Evolutionary conservation across 2,113 vertebrate species (phyloP).

Genomic region (Heptranchias perlo): DNA sequence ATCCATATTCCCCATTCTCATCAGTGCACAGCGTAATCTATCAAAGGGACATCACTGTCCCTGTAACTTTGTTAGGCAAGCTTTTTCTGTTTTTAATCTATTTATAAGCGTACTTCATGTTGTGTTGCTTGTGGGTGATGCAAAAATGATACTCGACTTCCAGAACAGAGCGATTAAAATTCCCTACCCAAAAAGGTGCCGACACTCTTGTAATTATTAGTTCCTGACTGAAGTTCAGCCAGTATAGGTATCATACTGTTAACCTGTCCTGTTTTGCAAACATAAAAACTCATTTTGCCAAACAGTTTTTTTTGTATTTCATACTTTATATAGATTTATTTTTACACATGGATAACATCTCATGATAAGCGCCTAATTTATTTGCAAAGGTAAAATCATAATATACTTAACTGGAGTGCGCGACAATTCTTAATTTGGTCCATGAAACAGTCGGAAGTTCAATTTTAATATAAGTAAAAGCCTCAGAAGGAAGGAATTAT

Average conservation of each 20-base stretch:
- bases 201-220: slow-evolving; percentile 19
- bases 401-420: neutral
- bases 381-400: neutral
- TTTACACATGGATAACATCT: too few species aligned
- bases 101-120: slow-evolving; percentile 14
- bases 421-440: neutral
- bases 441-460: neutral
- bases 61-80: slow-evolving; percentile 25
- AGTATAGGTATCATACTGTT: neutral
- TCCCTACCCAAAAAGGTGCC: neutral
- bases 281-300: neutral
- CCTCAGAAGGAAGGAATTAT: neutral
- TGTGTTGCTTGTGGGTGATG: slow-evolving; percentile 27
- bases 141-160: slow-evolving; percentile 2
- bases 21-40: slow-evolving; percentile 15
- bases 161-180: slow-evolving; percentile 9
- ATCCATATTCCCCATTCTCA: slow-evolving; percentile 30
- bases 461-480: neutral
- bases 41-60: slow-evolving; percentile 35
- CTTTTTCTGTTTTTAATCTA: neutral
- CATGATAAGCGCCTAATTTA: neutral
- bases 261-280: neutral
- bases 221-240: neutral
- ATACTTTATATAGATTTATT: neutral
- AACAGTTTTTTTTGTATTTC: neutral